Conservation (phyloP, 2,888 invertebrate genomes). For the Sisyra nigra region DNA sequence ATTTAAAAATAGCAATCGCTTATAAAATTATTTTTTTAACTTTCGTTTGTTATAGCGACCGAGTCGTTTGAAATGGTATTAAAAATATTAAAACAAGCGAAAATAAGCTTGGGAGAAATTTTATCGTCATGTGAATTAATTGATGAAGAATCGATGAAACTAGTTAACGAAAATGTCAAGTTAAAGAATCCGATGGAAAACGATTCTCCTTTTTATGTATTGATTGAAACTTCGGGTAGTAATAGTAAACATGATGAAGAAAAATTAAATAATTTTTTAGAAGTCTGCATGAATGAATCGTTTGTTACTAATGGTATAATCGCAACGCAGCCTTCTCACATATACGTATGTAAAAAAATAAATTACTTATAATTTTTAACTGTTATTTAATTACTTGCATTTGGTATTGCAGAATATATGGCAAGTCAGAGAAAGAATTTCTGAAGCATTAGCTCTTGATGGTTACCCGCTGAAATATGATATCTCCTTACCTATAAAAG, state of each 20-base stretch:
- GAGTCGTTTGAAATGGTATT: slow-evolving; percentile 64
- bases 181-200: slow-evolving; percentile 43
- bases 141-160: slow-evolving; percentile 57
- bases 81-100: slow-evolving; percentile 57
- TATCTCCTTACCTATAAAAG: slow-evolving; percentile 67
- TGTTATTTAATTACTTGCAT: background rate
- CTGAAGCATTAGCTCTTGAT: slow-evolving; percentile 55
- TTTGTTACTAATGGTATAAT: slow-evolving; percentile 70
- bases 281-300: slow-evolving; percentile 50
- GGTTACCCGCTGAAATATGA: slow-evolving; percentile 95
- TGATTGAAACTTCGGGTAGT: slow-evolving; percentile 82
- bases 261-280: slow-evolving; percentile 66
- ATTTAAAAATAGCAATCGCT: no score
- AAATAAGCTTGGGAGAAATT: slow-evolving; percentile 66
- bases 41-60: no score
- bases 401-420: slow-evolving; percentile 47
- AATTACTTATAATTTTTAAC: no score
- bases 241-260: slow-evolving; percentile 71
- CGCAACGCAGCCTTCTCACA: slow-evolving; percentile 48
- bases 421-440: slow-evolving; percentile 73
- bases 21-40: background rate
- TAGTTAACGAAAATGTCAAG: slow-evolving; percentile 42
- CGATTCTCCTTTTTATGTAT: slow-evolving; percentile 60
- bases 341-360: no score
- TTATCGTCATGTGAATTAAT: slow-evolving; percentile 94